Base-by-base conservation (phyloP, 2,113 vertebrate genomes). In the Grammomys surdaster region DNA sequence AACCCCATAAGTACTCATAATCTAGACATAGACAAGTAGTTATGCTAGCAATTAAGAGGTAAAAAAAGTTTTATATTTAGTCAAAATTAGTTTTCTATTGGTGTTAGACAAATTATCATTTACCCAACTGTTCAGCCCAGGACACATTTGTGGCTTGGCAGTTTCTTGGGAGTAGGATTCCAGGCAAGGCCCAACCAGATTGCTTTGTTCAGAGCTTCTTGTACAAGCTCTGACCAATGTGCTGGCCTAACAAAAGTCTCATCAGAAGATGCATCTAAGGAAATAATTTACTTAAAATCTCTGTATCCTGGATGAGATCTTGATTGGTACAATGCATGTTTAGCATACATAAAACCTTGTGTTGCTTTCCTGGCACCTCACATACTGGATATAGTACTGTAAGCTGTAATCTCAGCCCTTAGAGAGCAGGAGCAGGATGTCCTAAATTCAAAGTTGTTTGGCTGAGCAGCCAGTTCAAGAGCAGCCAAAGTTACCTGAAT, bases 231-330 rank as follows among this genome's bases (percentile, higher is more conserved):
- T 19, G 56, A 3, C 40, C 5, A 36, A 75, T 10, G 12, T 56
- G 6, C 5, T 40, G 17, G 2, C 7, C 26, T 69, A 24, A 14
- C 0, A 70, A 0, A 0, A 11, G 51, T 88, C 63, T 31, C 12
- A 33, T 60, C 13, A 58, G 22, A 11, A 95, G 36, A 28, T 6
- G 26, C 6, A 48, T 28, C 1, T 73, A 43, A 13, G 36, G 40
- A 70, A 94, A 31, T 2, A 65, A n/a, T 31, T 12, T 22, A 51
- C 5, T 81, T 77, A 26, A 20, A 81, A 24, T 19, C 54, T 20
- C 20, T 13, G 58, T 17, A 12, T 17, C 40, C 24, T 63, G 24
- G 24, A 43, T 43, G 7, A 43, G 1, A 84, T 3, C n/a, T 63
- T 63, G n/a, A 1, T 84, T 60, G 36, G 36, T 63, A 63, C 17